phyloP scores from a whole-genome alignment of 2,113 vertebrate species.

The Colistium nudipinnis region DNA sequence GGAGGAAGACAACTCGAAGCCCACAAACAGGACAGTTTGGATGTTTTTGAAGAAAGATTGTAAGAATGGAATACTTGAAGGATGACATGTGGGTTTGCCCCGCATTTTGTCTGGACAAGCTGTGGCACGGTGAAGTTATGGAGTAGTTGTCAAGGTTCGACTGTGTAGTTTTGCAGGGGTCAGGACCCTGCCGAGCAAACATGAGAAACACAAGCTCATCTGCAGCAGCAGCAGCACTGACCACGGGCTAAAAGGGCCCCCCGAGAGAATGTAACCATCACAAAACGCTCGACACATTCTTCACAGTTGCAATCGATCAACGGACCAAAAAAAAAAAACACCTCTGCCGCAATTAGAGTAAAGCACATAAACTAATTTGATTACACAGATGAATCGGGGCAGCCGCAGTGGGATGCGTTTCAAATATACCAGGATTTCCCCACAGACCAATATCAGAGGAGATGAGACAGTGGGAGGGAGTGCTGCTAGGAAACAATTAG shows the following conservation, averaged over 20 bases:
- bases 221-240: constrained; percentile 36
- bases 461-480: constrained; percentile 7
- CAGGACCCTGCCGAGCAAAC: constrained; percentile 40
- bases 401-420: constrained; percentile 27
- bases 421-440: constrained; percentile 28
- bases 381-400: constrained; percentile 36
- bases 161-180: constrained; percentile 10
- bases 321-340: constrained; percentile 31
- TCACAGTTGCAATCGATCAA: constrained; percentile 46
- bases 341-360: constrained; percentile 38
- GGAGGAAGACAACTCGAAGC: not conserved
- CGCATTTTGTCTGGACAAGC: constrained; percentile 34
- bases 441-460: constrained; percentile 15
- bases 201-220: constrained; percentile 41
- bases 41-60: constrained; percentile 4
- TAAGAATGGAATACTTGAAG: constrained; percentile 14
- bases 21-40: not conserved
- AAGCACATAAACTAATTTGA: constrained; percentile 47
- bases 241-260: constrained; percentile 38
- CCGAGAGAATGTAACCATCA: constrained; percentile 32
- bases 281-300: constrained; percentile 37
- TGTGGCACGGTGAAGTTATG: constrained; percentile 25
- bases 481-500: constrained; percentile 20
- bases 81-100: constrained; percentile 1
- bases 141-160: constrained; percentile 31